Base-by-base conservation (phyloP, 2,113 vertebrate species). In the Lophotis ruficrista region DNA sequence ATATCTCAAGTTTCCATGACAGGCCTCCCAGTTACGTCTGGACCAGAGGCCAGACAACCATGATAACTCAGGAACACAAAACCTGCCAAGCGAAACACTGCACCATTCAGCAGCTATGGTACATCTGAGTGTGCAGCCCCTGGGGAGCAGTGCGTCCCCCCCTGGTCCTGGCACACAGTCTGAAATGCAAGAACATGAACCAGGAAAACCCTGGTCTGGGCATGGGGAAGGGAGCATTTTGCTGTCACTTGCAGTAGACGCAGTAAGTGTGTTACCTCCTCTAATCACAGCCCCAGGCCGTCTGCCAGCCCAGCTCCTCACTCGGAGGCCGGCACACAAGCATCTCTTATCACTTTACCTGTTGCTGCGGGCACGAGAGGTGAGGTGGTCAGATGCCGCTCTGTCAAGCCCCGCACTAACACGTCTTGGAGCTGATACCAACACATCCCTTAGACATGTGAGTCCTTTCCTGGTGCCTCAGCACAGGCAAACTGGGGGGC, bases 361-460 rank as follows among this genome's bases (percentile, higher is more conserved):
- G 19, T 2, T 0, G 14, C 56, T 41, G 28, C 0, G 0, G 47
- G 70, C 3, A 10, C 2, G 7, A 78, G 45, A 3, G 9, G 50
- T 19, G 31, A 1, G 0, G 15, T 0, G 30, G 61, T n/a, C 61
- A 16, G 62, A 43, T 0, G 3, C 37, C 1, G 7, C 22, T 64
- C 38, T 51, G 33, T 35, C 70, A 75, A 78, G 38, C 50, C 38
- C 53, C 43, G 50, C 27, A 66, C 0, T 2, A 38, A 56, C 57
- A 22, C 0, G 0, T 33, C 27, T 47, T 60, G 75, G 41, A 87
- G 23, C 65, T 48, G 53, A 45, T 66, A 50, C n/a, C 71, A 57
- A 35, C 61, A 68, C 23, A 23, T 16, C 30, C 10, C 66, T 79
- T 30, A 33, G 51, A 33, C 33, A 30, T 0, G 1, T 6, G 48